Evolutionary conservation across 2,113 vertebrate species (phyloP).

Genomic region (Bubalus kerabau): DNA sequence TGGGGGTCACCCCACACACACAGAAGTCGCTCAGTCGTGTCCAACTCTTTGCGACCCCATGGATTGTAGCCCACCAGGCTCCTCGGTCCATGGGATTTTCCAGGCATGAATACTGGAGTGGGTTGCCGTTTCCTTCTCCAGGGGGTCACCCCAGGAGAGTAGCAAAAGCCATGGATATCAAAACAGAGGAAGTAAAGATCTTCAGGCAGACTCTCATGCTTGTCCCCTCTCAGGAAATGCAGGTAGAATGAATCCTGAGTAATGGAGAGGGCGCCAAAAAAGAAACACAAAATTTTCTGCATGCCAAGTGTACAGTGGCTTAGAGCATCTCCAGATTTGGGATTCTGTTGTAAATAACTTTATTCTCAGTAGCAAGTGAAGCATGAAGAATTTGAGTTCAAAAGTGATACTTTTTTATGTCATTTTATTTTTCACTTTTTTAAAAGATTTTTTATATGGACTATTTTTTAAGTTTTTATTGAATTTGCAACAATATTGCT

Average conservation of each 20-base stretch:
- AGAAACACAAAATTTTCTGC: neutral
- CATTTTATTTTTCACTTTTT: neutral
- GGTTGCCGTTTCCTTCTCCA: no score
- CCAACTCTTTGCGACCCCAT: no score
- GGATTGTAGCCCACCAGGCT: no score
- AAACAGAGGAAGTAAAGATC: neutral
- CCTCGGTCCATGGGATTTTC: no score
- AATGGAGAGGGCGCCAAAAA: neutral
- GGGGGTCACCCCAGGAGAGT: neutral
- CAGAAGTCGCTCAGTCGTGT: no score
- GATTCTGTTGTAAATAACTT: neutral
- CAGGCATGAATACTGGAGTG: no score
- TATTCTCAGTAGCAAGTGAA: neutral
- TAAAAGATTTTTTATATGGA: neutral
- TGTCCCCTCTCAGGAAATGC: neutral
- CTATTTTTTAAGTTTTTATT: neutral
- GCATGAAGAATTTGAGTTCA: neutral
- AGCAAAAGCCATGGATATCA: neutral
- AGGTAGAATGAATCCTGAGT: neutral
- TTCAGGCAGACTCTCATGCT: neutral
- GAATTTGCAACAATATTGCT: neutral
- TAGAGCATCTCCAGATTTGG: neutral
- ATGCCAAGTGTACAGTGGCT: neutral
- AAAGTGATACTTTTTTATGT: neutral
- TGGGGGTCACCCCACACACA: neutral